Conservation (phyloP, 2,797 vertebrate species). For the Typhlichthys eigenmanni region DNA sequence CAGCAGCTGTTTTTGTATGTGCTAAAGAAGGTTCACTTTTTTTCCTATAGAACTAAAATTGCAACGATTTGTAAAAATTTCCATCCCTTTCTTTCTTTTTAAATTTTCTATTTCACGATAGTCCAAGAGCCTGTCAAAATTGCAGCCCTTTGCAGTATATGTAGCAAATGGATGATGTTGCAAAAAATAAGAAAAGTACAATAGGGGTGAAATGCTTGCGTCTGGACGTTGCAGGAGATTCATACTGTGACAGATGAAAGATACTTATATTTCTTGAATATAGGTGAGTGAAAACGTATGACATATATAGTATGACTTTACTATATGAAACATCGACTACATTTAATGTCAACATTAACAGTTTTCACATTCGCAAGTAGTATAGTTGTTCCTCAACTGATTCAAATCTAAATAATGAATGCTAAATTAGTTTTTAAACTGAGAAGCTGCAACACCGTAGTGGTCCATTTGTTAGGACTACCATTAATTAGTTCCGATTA, state of each 20-base stretch:
- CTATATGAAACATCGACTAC: too few relatives aligned
- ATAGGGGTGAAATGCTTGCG: conserved; percentile 20
- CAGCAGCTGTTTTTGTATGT: conserved; percentile 1
- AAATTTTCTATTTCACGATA: not conserved
- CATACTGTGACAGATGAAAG: conserved; percentile 57
- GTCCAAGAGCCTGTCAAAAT: not conserved
- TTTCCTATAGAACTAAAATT: conserved; percentile 5
- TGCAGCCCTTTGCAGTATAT: not conserved
- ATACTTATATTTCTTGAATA: conserved; percentile 7
- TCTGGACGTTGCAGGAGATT: conserved; percentile 18
- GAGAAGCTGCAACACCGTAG: conserved; percentile 17
- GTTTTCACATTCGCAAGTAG: too few relatives aligned
- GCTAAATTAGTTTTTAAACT: conserved; percentile 7
- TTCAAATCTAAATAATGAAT: conserved; percentile 7
- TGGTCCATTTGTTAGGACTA: conserved; percentile 27
- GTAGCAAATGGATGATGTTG: not conserved
- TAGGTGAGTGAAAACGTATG: too few relatives aligned
- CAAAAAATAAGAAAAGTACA: not conserved
- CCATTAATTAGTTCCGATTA: conserved; percentile 18
- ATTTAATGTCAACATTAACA: too few relatives aligned
- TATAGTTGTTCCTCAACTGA: too few relatives aligned
- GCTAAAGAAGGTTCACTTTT: conserved; percentile 6
- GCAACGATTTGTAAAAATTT: conserved; percentile 5
- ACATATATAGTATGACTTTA: too few relatives aligned
- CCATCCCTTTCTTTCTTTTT: conserved; percentile 3